Evolutionary conservation across 2,888 invertebrate species (phyloP), one percentile per base, ranked within the genome.

Genomic region (Brachypalpus laphriformis): DNA sequence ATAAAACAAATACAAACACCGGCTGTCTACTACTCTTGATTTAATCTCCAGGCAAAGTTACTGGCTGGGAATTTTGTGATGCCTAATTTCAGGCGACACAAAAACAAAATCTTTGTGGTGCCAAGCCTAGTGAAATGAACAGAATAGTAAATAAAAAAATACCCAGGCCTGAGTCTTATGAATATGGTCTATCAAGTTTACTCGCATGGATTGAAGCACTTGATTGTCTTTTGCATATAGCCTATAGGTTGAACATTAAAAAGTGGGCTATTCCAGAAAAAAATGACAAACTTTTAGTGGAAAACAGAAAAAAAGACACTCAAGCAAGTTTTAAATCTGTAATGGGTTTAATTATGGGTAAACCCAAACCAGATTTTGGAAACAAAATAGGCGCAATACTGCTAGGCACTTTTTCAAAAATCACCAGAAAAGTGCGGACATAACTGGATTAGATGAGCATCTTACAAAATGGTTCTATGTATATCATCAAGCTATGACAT

Each of bases 251-350:
- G 6, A 47, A 51, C 5, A 37, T 59, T 0, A 56, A 31, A 34
- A 56, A 56, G 34, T 56, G 28, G 37, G 40, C 42, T 42, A 25
- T 57, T 16, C 31, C 9, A 25, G 16, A 54, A 51, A 37, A 25
- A 25, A 25, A 51, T 1, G 16, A 40, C 0, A 51, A 66, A 40
- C 0, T 18, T 16, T 45, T 61, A 18, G 22, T 40, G 5, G 40
- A 54, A 5, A 18, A 22, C 11, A 61, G 42, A 25, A 2, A 25
- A 16, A 42, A 42, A 61, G 1, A 40, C 3, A 40, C 22, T n/a
- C 51, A 54, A 54, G 40, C 37, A 11, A 22, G 34, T 3, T 65
- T 65, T 5, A 65, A 65, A n/a, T 65, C 65, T 51, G 49, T 37
- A 37, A 37, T 65, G 22, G 49, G 49, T 2, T 47, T 63, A 9